phyloP scores from a whole-genome alignment of 2,888 invertebrate species.

The Eupelmus urozonus region DNA sequence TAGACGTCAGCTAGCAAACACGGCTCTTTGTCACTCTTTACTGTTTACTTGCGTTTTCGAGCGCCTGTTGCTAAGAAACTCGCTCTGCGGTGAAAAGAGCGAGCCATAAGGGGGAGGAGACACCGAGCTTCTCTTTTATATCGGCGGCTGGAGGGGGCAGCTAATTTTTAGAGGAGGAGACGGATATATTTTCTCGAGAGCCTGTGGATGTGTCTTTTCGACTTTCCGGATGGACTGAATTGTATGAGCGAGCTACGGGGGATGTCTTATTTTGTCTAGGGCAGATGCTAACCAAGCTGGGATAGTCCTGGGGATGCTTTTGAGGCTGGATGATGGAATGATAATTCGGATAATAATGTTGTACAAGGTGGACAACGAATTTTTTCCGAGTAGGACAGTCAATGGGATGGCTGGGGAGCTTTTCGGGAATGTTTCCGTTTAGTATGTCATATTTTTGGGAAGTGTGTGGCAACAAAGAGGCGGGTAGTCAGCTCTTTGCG shows the following conservation, averaged over 20 bases:
- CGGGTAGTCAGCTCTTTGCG: too few species aligned
- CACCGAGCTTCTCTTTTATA: neutral
- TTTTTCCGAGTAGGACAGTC: slow-evolving; percentile 20
- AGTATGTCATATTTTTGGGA: neutral
- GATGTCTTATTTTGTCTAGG: slow-evolving; percentile 39
- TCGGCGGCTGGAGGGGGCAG: neutral
- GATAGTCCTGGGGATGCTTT: neutral
- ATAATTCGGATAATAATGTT: slow-evolving; percentile 55
- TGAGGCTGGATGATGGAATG: slow-evolving; percentile 31
- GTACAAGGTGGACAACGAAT: slow-evolving; percentile 47
- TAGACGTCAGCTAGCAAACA: slow-evolving; percentile 60
- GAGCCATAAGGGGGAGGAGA: neutral
- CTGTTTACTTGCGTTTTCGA: slow-evolving; percentile 38
- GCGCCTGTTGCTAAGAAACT: slow-evolving; percentile 12
- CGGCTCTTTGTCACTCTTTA: slow-evolving; percentile 43
- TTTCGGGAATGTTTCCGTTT: neutral
- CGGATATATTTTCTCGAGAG: neutral
- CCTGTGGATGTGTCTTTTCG: neutral
- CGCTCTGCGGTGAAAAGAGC: neutral
- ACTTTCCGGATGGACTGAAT: slow-evolving; percentile 37
- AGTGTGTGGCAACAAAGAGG: neutral
- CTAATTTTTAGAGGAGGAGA: slow-evolving; percentile 17
- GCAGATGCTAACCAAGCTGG: slow-evolving; percentile 40
- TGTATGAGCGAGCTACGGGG: slow-evolving; percentile 42
- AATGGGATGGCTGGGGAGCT: neutral